Conservation (phyloP, 2,797 vertebrate species). For the Crenuchus spilurus region DNA sequence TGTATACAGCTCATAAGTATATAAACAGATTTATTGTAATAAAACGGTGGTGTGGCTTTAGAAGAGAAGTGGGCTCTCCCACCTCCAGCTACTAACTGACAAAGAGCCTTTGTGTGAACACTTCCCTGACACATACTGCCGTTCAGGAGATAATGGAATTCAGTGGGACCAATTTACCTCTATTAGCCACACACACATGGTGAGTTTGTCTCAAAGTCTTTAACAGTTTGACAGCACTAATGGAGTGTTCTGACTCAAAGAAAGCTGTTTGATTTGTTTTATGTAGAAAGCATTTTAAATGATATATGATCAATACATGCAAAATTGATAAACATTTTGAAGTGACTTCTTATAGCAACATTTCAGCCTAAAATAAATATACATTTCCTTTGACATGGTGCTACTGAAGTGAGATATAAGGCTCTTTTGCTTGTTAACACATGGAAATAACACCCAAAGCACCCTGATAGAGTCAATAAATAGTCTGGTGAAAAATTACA, state of each 20-base stretch:
- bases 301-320: no score
- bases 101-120: neutral
- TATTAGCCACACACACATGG: neutral
- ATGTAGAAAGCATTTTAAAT: no score
- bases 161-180: constrained; percentile 11
- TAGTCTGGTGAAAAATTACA: no score
- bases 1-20: neutral
- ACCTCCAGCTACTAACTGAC: neutral
- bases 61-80: neutral
- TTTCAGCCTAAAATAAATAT: no score
- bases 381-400: no score
- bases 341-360: no score
- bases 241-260: no score
- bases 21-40: neutral
- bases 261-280: neutral
- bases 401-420: no score
- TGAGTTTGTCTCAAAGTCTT: neutral
- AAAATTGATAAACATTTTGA: no score
- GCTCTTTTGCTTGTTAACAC: no score
- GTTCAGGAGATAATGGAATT: constrained; percentile 1
- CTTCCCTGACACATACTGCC: constrained; percentile 4
- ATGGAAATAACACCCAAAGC: no score
- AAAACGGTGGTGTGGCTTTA: neutral
- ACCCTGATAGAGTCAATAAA: no score
- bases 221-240: neutral